phyloP scores from a whole-genome alignment of 2,113 vertebrate species.

The Tychaedon coryphoeus region DNA sequence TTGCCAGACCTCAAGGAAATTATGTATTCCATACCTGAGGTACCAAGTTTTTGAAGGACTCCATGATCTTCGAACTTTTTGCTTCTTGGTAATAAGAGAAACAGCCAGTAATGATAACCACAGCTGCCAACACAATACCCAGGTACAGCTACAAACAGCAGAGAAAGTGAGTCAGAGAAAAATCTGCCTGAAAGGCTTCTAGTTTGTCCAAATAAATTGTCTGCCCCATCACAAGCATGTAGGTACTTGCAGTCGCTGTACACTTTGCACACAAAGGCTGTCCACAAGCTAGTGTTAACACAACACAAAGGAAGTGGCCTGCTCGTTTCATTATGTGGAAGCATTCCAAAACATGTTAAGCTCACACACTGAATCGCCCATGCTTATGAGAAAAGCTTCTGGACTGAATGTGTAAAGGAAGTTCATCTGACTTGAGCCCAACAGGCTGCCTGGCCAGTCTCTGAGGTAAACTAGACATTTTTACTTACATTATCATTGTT shows the following conservation, averaged over 20 bases:
- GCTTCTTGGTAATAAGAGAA: slow-evolving; percentile 98
- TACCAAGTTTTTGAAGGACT: slow-evolving; percentile 98
- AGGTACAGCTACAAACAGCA: slow-evolving; percentile 84
- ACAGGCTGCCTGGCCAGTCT: background rate
- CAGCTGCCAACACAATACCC: slow-evolving; percentile 88
- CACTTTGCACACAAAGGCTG: background rate
- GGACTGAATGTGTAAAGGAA: background rate
- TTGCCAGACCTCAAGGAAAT: background rate
- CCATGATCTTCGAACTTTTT: slow-evolving; percentile 99
- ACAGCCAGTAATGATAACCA: slow-evolving; percentile 96
- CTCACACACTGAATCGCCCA: background rate
- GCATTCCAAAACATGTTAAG: background rate
- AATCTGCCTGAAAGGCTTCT: background rate
- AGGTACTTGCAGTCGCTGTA: background rate
- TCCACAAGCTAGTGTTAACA: background rate
- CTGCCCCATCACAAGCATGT: background rate
- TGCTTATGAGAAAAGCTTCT: slow-evolving; percentile 31
- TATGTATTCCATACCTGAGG: slow-evolving; percentile 82
- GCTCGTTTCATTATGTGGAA: slow-evolving; percentile 28
- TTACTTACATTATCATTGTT: slow-evolving; percentile 89
- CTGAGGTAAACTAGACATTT: background rate
- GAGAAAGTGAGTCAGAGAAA: slow-evolving; percentile 11
- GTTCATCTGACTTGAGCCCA: background rate
- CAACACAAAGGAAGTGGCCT: slow-evolving; percentile 16
- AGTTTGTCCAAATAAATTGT: background rate